Conservation (phyloP, 2,888 invertebrate genomes). For the Entomobrya proxima region DNA sequence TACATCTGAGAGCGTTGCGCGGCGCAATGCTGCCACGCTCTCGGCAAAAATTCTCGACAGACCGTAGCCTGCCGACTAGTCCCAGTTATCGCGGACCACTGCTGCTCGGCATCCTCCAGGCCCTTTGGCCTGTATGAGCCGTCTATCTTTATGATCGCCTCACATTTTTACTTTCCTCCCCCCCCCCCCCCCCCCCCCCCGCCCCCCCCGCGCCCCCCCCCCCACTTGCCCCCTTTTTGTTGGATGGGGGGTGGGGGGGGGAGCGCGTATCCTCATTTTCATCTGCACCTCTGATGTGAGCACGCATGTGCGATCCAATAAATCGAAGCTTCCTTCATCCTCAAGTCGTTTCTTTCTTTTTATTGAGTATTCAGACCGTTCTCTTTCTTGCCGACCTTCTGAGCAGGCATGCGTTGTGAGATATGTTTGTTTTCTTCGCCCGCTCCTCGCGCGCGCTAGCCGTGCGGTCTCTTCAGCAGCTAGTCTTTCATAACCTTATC, state of each 20-base stretch:
- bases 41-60: slow-evolving; percentile 38
- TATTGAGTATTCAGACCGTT: slow-evolving; percentile 61
- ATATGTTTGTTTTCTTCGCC: too few species aligned
- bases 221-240: too few species aligned
- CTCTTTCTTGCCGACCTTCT: too few species aligned
- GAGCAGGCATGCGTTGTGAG: too few species aligned
- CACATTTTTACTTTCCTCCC: too few species aligned
- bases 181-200: too few species aligned
- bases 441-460: too few species aligned
- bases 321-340: slow-evolving; percentile 9
- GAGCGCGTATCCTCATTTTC: slow-evolving; percentile 38
- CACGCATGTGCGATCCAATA: slow-evolving; percentile 51
- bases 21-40: too few species aligned
- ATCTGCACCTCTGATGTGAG: slow-evolving; percentile 39
- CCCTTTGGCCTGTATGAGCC: too few species aligned
- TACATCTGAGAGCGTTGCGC: slow-evolving; percentile 11
- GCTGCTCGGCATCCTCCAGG: slow-evolving; percentile 1
- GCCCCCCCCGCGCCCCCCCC: too few species aligned
- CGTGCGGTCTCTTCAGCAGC: slow-evolving; percentile 42
- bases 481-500: slow-evolving; percentile 54
- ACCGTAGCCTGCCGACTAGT: slow-evolving; percentile 53
- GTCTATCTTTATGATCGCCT: slow-evolving; percentile 1
- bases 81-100: slow-evolving; percentile 35
- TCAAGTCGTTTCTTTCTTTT: slow-evolving; percentile 53
- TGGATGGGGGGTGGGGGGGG: too few species aligned